Evolutionary conservation across 2,797 vertebrate genomes (phyloP).

Genomic region (Gymnothorax javanicus): DNA sequence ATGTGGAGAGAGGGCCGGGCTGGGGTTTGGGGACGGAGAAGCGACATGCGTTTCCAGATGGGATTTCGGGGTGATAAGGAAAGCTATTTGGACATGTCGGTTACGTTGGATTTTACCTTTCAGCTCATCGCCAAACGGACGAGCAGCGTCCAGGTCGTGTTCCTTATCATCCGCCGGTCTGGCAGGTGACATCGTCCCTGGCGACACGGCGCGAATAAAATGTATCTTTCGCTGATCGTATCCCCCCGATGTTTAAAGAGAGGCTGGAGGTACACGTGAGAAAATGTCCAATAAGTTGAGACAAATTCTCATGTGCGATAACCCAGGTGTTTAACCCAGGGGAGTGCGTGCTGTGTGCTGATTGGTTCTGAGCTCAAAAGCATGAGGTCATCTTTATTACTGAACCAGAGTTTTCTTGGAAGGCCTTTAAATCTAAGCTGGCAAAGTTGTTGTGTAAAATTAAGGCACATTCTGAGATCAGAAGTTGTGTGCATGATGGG

Average conservation of each 20-base stretch:
- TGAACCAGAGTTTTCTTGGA: not conserved
- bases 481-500: not conserved
- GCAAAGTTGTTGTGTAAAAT: not conserved
- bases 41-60: conserved; percentile 55
- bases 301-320: not conserved
- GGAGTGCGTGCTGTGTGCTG: not conserved
- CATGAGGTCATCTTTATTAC: not conserved
- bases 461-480: not conserved
- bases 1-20: conserved; percentile 52
- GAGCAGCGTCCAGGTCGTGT: conserved; percentile 45
- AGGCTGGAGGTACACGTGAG: not conserved
- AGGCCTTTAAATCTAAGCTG: not conserved
- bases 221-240: conserved; percentile 51
- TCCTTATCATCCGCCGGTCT: conserved; percentile 50
- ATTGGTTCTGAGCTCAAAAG: not conserved
- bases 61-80: conserved; percentile 62
- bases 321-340: not conserved
- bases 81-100: conserved; percentile 62
- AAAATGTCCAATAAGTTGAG: not conserved
- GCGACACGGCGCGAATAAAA: conserved; percentile 50
- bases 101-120: conserved; percentile 59
- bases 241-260: conserved; percentile 28
- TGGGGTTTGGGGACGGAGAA: not conserved
- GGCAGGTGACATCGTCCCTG: conserved; percentile 47
- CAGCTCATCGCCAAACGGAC: conserved; percentile 62